A percentile compares a stretch with the other conserved stretches of the same genome.
Evolutionary conservation across 2,113 vertebrate genomes (phyloP).

Genomic region (Phycodurus eques): DNA sequence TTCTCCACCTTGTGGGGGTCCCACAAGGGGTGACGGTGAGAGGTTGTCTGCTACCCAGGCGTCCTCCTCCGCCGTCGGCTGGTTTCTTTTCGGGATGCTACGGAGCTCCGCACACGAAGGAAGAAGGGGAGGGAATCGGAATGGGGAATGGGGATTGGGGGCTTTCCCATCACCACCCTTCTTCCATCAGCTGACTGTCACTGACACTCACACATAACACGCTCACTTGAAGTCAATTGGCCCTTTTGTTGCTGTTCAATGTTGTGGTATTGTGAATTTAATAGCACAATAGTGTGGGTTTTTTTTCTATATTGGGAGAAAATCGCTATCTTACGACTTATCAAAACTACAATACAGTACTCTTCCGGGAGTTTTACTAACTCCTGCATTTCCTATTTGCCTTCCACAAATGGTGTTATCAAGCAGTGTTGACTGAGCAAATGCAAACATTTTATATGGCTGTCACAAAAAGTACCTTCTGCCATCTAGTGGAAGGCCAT

Average conservation of each 20-base stretch:
- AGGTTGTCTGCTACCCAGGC: neutral
- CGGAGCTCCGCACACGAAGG: slow-evolving; percentile 10
- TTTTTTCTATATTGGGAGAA: neutral
- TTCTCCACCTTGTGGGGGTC: slow-evolving; percentile 4
- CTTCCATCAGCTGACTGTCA: neutral
- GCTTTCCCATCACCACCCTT: neutral
- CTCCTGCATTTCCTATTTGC: no score
- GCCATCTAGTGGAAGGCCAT: no score
- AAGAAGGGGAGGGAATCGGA: neutral
- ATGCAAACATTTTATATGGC: no score
- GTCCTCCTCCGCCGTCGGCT: neutral
- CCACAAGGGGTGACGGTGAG: neutral
- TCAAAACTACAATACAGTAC: no score
- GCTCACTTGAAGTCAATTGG: neutral
- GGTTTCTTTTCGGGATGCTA: slow-evolving; percentile 32
- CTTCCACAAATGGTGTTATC: no score
- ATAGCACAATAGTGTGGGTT: neutral
- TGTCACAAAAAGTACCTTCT: no score
- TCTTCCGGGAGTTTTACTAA: no score
- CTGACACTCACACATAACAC: neutral
- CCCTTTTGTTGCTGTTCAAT: neutral
- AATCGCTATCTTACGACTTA: no score
- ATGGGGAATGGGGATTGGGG: neutral
- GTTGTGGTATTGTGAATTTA: neutral
- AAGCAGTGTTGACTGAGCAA: no score